Conservation (phyloP, 1,140 invertebrate genomes). For the Lordiphosa clarofinis region DNA sequence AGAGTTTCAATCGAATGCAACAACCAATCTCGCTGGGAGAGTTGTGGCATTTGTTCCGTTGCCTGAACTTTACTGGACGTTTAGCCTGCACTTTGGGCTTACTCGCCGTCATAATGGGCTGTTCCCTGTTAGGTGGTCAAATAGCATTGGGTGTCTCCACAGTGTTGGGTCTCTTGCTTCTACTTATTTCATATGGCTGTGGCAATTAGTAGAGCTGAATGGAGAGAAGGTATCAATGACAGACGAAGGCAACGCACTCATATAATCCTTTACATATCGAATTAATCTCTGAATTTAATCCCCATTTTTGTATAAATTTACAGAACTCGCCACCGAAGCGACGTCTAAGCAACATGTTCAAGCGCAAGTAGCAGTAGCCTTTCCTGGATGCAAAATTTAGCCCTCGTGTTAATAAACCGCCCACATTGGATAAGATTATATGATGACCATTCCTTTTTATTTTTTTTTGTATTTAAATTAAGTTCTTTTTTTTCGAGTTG, state of each 20-base stretch:
- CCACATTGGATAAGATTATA: too few species aligned
- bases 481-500: too few species aligned
- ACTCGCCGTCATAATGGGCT: not conserved
- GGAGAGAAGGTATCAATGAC: not conserved
- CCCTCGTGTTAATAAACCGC: too few species aligned
- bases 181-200: not conserved
- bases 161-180: not conserved
- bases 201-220: too few species aligned
- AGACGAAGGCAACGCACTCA: not conserved
- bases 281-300: not conserved
- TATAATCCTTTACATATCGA: not conserved
- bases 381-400: not conserved
- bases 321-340: conserved; percentile 76
- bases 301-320: conserved; percentile 16
- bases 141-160: not conserved
- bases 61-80: not conserved
- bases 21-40: not conserved
- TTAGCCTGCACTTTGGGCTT: conserved; percentile 1
- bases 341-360: conserved; percentile 75
- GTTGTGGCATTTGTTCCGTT: not conserved
- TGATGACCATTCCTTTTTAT: too few species aligned
- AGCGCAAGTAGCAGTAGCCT: conserved; percentile 53
- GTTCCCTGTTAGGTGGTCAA: conserved; percentile 1
- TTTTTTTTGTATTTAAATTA: too few species aligned
- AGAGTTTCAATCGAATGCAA: not conserved